Evolutionary conservation across 1,140 invertebrate genomes (phyloP).

Genomic region (Magallana gigas): DNA sequence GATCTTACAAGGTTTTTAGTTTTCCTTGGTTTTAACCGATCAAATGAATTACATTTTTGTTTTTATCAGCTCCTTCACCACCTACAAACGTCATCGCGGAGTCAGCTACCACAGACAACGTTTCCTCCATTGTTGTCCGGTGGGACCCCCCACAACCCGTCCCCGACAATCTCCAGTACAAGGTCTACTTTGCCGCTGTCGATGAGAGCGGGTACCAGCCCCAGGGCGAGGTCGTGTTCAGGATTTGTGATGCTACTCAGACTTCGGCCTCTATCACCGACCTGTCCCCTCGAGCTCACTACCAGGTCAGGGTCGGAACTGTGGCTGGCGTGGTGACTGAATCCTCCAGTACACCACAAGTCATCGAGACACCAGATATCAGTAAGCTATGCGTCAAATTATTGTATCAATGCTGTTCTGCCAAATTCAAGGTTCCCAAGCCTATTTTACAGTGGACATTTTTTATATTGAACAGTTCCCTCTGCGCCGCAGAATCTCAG

Average conservation of each 20-base stretch:
- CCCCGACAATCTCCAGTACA: conserved; percentile 54
- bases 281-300: conserved; percentile 42
- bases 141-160: conserved; percentile 48
- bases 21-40: too few relatives aligned
- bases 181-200: conserved; percentile 53
- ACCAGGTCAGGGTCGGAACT: conserved; percentile 52
- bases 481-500: conserved; percentile 14
- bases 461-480: conserved; percentile 39
- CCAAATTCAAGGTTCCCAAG: too few relatives aligned
- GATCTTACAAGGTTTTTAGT: too few relatives aligned
- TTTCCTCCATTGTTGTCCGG: conserved; percentile 51
- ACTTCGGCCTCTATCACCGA: conserved; percentile 57
- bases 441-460: not conserved
- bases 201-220: conserved; percentile 46
- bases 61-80: conserved; percentile 50
- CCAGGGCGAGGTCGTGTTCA: conserved; percentile 47
- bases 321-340: conserved; percentile 47
- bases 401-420: not conserved
- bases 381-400: conserved; percentile 36
- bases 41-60: too few relatives aligned
- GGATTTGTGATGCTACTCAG: conserved; percentile 54
- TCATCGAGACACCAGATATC: conserved; percentile 52
- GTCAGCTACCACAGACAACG: conserved; percentile 45
- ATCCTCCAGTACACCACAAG: conserved; percentile 39
- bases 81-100: conserved; percentile 52